A percentile compares a stretch with the other conserved stretches of the same genome.
Conservation (phyloP, 2,113 vertebrate genomes). For the Galbula dea region DNA sequence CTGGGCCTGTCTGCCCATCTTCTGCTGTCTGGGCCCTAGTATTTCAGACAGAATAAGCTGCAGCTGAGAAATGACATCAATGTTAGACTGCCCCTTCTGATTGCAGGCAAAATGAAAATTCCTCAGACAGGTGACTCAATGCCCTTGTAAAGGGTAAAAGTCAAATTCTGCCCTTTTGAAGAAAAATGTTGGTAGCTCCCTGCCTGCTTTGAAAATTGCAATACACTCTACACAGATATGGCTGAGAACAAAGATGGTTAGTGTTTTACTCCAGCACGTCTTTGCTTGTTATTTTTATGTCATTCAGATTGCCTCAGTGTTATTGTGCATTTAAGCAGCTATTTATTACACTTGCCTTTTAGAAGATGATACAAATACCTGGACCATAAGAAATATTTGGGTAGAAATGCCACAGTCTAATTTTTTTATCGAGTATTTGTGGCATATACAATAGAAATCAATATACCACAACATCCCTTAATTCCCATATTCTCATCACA, state of each 20-base stretch:
- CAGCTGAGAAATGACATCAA: slow-evolving; percentile 10
- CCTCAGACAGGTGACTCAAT: neutral
- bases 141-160: slow-evolving; percentile 51
- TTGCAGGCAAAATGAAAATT: neutral
- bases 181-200: slow-evolving; percentile 18
- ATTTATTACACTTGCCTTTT: neutral
- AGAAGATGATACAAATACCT: neutral
- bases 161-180: slow-evolving; percentile 49
- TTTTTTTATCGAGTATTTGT: neutral
- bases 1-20: neutral
- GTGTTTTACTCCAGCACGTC: neutral
- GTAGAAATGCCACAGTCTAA: neutral
- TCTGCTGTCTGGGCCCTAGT: neutral
- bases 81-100: neutral
- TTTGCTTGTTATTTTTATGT: neutral
- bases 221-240: neutral
- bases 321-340: neutral
- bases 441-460: neutral
- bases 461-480: neutral
- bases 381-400: neutral
- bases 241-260: neutral
- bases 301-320: neutral
- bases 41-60: slow-evolving; percentile 12
- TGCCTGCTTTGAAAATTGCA: neutral
- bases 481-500: neutral